Evolutionary conservation across 2,113 vertebrate species (phyloP).

Genomic region (Rhea americana): DNA sequence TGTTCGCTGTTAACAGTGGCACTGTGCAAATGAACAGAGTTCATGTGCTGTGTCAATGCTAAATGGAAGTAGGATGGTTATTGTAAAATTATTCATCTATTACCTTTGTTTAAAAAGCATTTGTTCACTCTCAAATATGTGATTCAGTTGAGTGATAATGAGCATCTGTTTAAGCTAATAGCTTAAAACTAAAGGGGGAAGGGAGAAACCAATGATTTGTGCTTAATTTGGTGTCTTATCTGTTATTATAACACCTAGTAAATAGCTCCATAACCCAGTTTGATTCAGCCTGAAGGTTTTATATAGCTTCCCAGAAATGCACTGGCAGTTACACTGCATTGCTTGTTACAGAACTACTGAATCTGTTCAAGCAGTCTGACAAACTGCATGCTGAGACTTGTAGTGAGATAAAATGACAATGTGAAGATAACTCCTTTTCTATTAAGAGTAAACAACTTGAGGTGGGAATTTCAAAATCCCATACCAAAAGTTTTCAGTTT

Average conservation of each 20-base stretch:
- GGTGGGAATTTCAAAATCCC: neutral
- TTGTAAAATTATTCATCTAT: neutral
- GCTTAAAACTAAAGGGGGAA: neutral
- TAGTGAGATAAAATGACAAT: neutral
- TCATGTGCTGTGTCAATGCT: neutral
- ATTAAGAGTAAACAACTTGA: neutral
- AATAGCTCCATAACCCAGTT: neutral
- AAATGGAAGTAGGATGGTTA: neutral
- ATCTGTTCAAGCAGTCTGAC: neutral
- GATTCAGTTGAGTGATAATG: neutral
- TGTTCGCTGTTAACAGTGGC: neutral
- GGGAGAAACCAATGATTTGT: neutral
- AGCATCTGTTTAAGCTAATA: neutral
- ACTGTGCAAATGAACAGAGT: neutral
- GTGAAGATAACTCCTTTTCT: neutral
- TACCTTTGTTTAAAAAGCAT: neutral
- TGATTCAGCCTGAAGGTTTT: neutral
- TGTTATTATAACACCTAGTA: neutral
- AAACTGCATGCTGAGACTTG: neutral
- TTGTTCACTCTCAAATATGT: neutral
- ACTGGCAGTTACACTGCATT: neutral
- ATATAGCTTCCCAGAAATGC: neutral
- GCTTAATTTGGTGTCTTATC: neutral
- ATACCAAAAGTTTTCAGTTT: neutral
- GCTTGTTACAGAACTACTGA: neutral